Conservation (phyloP, 2,113 vertebrate genomes). For the Mystacornis crossleyi region DNA sequence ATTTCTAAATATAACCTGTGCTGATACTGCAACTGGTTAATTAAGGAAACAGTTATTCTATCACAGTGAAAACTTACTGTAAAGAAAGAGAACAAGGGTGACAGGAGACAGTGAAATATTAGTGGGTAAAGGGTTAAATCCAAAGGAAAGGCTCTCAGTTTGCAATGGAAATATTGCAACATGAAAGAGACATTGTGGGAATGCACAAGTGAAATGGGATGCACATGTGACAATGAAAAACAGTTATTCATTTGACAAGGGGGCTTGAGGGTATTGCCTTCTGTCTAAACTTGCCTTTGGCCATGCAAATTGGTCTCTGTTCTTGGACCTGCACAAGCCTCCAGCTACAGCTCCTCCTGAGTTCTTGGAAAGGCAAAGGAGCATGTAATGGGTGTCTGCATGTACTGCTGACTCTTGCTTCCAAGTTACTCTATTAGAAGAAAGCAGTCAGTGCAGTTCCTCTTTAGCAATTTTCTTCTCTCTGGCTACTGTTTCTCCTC, state of each 20-base stretch:
- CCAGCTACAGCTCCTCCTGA: neutral
- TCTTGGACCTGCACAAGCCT: neutral
- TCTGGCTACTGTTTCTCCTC: neutral
- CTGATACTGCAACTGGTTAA: neutral
- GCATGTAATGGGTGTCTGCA: neutral
- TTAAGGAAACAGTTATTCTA: neutral
- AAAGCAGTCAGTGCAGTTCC: neutral
- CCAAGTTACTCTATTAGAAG: neutral
- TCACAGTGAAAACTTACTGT: neutral
- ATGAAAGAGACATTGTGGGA: neutral
- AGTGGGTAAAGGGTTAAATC: neutral
- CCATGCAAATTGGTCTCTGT: neutral
- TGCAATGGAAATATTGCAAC: neutral
- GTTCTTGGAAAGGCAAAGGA: neutral
- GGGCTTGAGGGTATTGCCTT: neutral
- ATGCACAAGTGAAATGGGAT: neutral
- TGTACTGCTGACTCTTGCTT: neutral
- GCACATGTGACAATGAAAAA: neutral
- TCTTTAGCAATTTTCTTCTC: neutral
- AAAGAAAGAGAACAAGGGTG: neutral
- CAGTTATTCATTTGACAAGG: neutral
- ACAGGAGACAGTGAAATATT: neutral
- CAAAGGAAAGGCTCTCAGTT: neutral
- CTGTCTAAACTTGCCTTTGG: neutral
- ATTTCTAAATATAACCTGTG: neutral